Percentiles rank a stretch among this genome's conserved stretches.
phyloP scores from a whole-genome alignment of 2,797 vertebrate genomes.

The Bovichtus variegatus region DNA sequence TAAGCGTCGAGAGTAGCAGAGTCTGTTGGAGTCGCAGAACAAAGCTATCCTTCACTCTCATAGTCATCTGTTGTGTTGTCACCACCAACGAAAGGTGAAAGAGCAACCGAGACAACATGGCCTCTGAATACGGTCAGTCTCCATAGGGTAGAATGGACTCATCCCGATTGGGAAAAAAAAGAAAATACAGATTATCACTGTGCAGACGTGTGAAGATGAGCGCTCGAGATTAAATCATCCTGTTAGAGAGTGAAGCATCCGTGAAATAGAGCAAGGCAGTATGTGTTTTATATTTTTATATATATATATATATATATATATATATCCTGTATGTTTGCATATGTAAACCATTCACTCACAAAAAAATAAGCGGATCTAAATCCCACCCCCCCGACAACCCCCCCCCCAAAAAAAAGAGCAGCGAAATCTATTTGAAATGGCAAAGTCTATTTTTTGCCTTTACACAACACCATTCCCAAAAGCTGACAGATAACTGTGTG shows the following conservation, averaged over 20 bases:
- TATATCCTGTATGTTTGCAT: constrained; percentile 2
- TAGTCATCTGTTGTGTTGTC: constrained; percentile 33
- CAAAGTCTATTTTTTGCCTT: constrained; percentile 13
- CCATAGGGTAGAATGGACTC: neutral
- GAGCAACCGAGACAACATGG: neutral
- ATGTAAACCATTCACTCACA: neutral
- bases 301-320: too few species aligned
- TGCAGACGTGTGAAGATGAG: constrained; percentile 3
- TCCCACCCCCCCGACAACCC: too few species aligned
- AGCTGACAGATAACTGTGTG: constrained; percentile 18
- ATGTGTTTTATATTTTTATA: too few species aligned
- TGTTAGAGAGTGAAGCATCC: neutral
- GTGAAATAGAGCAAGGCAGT: neutral
- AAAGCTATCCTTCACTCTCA: constrained; percentile 27
- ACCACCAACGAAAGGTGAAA: constrained; percentile 13
- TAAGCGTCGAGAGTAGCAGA: constrained; percentile 24
- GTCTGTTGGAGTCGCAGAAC: constrained; percentile 21
- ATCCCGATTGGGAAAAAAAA: constrained; percentile 23
- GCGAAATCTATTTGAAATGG: constrained; percentile 22
- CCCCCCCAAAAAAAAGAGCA: neutral
- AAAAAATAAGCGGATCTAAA: constrained; percentile 19
- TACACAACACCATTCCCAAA: constrained; percentile 1
- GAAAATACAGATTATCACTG: constrained; percentile 3
- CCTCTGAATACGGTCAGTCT: constrained; percentile 24
- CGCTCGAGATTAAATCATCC: neutral